Conservation (phyloP, 2,888 invertebrate genomes). For the Phorcus lineatus region DNA sequence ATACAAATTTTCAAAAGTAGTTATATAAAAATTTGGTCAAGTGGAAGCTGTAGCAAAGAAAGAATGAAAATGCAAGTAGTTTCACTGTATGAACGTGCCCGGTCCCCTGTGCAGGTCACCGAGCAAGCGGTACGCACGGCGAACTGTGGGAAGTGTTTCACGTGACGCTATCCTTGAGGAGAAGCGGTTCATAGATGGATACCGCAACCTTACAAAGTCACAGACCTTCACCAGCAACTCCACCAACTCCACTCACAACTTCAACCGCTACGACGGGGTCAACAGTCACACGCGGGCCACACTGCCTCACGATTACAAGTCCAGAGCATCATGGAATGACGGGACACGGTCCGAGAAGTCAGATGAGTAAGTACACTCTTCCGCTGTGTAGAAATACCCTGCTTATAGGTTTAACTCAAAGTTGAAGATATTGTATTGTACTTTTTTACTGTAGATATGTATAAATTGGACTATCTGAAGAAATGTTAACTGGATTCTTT, state of each 20-base stretch:
- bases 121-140: constrained; percentile 80
- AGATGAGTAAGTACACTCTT: constrained; percentile 63
- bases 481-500: not conserved
- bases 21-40: too few relatives aligned
- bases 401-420: too few relatives aligned
- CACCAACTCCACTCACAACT: constrained; percentile 28
- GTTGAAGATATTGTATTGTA: too few relatives aligned
- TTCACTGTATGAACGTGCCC: too few relatives aligned
- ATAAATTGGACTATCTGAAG: too few relatives aligned
- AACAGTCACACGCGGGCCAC: constrained; percentile 64
- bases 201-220: constrained; percentile 68
- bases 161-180: constrained; percentile 73
- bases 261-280: constrained; percentile 54
- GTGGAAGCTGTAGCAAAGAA: too few relatives aligned
- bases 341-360: constrained; percentile 62
- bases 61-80: too few relatives aligned
- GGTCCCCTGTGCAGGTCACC: constrained; percentile 80
- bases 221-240: constrained; percentile 58
- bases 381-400: too few relatives aligned
- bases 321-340: constrained; percentile 58
- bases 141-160: constrained; percentile 76
- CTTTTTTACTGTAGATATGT: too few relatives aligned
- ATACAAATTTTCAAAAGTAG: too few relatives aligned
- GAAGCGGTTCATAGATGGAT: constrained; percentile 69
- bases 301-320: constrained; percentile 67